Conservation (phyloP, 2,888 invertebrate species). For the Smittia sp. region DNA sequence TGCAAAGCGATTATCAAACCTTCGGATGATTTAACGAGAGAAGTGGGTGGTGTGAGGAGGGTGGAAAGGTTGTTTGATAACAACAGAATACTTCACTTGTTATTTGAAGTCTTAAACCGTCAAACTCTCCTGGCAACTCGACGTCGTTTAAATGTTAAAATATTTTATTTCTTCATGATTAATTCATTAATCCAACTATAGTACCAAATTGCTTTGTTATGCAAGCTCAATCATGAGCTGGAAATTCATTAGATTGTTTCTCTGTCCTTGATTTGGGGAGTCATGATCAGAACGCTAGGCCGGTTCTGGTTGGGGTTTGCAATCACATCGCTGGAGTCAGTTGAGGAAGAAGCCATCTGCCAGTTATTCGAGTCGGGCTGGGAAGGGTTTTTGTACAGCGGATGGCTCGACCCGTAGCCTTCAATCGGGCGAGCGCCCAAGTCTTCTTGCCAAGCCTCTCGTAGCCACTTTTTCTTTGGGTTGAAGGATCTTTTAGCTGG, state of each 20-base stretch:
- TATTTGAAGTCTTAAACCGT: not conserved
- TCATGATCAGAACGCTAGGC: conserved; percentile 44
- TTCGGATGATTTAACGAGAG: too few species aligned
- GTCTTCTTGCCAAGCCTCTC: conserved; percentile 57
- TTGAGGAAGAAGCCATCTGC: conserved; percentile 8
- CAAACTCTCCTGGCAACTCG: too few species aligned
- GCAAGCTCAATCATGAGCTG: not conserved
- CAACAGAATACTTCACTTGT: too few species aligned
- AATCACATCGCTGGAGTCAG: not conserved
- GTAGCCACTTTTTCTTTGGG: conserved; percentile 62
- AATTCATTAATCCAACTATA: not conserved
- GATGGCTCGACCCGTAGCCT: conserved; percentile 20
- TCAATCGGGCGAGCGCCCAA: conserved; percentile 46
- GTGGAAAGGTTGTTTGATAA: too few species aligned
- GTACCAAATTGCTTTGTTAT: conserved; percentile 7
- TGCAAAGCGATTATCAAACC: not conserved
- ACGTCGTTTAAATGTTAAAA: not conserved
- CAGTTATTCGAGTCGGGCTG: not conserved
- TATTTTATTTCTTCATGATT: conserved; percentile 1
- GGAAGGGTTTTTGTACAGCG: conserved; percentile 13
- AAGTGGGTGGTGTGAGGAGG: too few species aligned
- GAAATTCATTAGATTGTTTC: too few species aligned
- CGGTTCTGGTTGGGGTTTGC: conserved; percentile 43
- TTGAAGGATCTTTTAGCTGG: conserved; percentile 43
- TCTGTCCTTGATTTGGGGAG: not conserved